Evolutionary conservation across 2,888 invertebrate genomes (phyloP), one percentile per base, ranked within the genome.

Genomic region (Acronicta psi): DNA sequence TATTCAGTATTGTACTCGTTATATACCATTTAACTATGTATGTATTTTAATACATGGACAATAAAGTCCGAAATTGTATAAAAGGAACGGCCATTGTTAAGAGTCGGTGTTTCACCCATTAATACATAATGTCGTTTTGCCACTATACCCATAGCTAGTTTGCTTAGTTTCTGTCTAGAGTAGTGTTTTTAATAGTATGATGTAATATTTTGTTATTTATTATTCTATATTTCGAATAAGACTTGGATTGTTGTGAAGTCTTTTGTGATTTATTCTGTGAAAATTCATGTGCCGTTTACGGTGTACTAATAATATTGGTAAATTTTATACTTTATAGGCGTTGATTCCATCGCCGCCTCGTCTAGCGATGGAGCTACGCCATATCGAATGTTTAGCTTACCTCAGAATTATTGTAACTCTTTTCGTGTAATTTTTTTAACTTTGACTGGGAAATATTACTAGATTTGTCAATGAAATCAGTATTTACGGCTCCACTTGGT

Each of bases 191-290:
- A 73, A 82, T 83, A 82, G 75, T 87, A 82, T 54, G 69, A 80
- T 87, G 77, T 92, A 92, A 92, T n/a, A n/a, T 90, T 93, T 92
- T 92, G 93, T 93, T 93, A 93, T 93, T 93, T 93, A 93, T 91
- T 92, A 88, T 90, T 88, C 88, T 92, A 91, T 91, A 91, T 87
- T 88, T 88, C 87, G 84, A 84, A 86, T 87, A 88, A 90, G 91
- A 90, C 88, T 90, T 89, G 84, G 85, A 89, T 89, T 88, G 89
- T 91, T 91, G 85, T 77, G 44, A 73, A 79, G 81, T 86, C 83
- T 82, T n/a, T 83, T 85, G 89, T 90, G 88, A 88, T 87, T 84
- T 86, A 81, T 83, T 84, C 80, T 83, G 82, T 83, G 81, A 81
- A 81, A 83, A 79, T 79, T 83, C 80, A 80, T 68, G 75, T 78